Base-by-base conservation (phyloP, 92 coral and sea anemone species). In the Diadumene lineata region DNA sequence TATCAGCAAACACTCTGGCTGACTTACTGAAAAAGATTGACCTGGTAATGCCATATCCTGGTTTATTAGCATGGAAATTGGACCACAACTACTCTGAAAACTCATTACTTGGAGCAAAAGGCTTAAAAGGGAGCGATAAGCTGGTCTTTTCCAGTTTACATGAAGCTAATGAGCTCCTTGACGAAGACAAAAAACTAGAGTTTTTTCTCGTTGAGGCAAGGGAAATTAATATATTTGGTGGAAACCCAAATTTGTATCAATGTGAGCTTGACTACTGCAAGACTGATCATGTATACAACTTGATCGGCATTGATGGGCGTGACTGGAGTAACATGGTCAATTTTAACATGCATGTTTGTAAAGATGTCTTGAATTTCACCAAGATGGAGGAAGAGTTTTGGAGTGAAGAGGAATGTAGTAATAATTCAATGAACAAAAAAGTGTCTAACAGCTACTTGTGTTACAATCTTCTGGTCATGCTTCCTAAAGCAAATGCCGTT, bases 11-110 rank as follows among this genome's bases (percentile, higher is more conserved):
- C 60, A 56, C 61, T 21, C 73, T 67, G 33, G 69, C 68, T 23
- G 82, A 66, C 26, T 48, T 74, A 25, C 65, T 75, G 0, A 1
- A 46, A 27, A 24, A 81, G 33, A 1, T 75, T 75, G 86, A 68
- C 16, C 7, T 64, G 56, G 69, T 73, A 64, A 27, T 73, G n/a
- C n/a, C n/a, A 28, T 68, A 66, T 63, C n/a, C 50, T 53, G 26
- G 81, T 56, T 46, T 66, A 28, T 50, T 43, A 24, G 81, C 50
- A n/a, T 51, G 84, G 53, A 57, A 57, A 68, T 29, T 68, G 30
- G 77, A 72, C 19, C 68, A 72, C 55, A 64, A 72, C 24, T 72
- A 53, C 77, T 72, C 77, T 32, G 77, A 72, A 34, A 72, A 17
- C 1, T 72, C 77, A 34, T 72, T 72, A 19, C 77, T 72, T 21